Conservation (phyloP, 1,140 invertebrate species). For the Habropoda laboriosa region DNA sequence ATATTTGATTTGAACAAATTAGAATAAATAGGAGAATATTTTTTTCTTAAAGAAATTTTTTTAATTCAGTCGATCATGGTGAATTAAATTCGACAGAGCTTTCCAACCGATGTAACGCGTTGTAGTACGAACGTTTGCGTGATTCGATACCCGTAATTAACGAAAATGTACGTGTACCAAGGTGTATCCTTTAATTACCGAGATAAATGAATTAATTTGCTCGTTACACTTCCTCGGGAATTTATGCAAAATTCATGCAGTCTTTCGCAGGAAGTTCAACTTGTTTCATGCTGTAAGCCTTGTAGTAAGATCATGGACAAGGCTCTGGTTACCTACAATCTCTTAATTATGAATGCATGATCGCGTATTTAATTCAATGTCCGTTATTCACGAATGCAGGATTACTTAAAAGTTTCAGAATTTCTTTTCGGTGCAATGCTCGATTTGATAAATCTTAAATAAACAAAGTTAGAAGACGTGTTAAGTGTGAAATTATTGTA, state of each 20-base stretch:
- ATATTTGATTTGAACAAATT: too few species aligned
- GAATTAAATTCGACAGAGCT: not conserved
- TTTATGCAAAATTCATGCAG: constrained; percentile 18
- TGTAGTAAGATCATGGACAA: constrained; percentile 48
- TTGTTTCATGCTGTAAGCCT: not conserved
- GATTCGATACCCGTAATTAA: not conserved
- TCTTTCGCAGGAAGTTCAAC: constrained; percentile 18
- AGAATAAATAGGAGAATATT: too few species aligned
- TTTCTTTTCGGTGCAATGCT: not conserved
- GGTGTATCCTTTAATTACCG: not conserved
- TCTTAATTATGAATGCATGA: constrained; percentile 38
- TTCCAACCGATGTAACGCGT: not conserved
- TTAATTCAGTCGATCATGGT: too few species aligned
- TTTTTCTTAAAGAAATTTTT: too few species aligned
- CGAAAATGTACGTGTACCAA: not conserved
- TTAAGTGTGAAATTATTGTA: not conserved
- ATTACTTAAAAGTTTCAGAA: not conserved
- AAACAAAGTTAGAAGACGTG: not conserved
- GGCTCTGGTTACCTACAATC: constrained; percentile 34
- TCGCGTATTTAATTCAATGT: not conserved
- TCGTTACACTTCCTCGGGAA: constrained; percentile 7
- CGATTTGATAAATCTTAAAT: not conserved
- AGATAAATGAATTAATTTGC: constrained; percentile 1
- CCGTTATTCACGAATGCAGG: not conserved
- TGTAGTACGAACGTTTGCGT: not conserved